Conservation (phyloP, 2,113 vertebrate species). For the Elaphurus davidianus region DNA sequence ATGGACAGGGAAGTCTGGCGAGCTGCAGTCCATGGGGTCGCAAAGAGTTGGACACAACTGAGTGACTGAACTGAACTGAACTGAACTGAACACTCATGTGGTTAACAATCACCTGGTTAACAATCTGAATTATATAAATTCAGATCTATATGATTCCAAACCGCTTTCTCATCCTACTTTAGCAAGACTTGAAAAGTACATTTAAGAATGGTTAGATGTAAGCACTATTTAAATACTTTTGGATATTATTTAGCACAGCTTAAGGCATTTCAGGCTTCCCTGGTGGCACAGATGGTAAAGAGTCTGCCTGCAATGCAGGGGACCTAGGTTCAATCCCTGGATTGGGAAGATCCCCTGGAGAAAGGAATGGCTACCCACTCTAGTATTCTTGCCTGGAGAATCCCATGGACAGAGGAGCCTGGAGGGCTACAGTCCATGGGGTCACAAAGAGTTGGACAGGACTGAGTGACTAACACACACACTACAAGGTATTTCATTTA, state of each 20-base stretch:
- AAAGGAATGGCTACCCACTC: neutral
- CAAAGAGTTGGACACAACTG: neutral
- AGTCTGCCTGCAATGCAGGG: neutral
- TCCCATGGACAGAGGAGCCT: neutral
- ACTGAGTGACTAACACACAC: neutral
- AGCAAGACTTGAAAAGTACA: neutral
- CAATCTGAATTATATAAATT: neutral
- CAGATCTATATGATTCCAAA: neutral
- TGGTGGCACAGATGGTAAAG: neutral
- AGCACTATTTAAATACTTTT: neutral
- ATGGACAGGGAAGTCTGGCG: neutral
- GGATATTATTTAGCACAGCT: neutral
- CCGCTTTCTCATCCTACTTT: neutral
- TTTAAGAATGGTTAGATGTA: neutral
- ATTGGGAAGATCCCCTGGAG: neutral
- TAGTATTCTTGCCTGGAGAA: neutral
- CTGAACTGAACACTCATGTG: neutral
- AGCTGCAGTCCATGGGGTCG: neutral
- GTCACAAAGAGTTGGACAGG: neutral
- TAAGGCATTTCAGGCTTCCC: neutral
- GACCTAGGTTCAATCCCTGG: neutral
- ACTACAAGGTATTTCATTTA: neutral
- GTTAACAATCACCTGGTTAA: neutral
- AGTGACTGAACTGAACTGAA: neutral
- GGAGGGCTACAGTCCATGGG: neutral